Base-by-base conservation (phyloP, 2,888 invertebrate genomes). In the Toxonevra muliebris region DNA sequence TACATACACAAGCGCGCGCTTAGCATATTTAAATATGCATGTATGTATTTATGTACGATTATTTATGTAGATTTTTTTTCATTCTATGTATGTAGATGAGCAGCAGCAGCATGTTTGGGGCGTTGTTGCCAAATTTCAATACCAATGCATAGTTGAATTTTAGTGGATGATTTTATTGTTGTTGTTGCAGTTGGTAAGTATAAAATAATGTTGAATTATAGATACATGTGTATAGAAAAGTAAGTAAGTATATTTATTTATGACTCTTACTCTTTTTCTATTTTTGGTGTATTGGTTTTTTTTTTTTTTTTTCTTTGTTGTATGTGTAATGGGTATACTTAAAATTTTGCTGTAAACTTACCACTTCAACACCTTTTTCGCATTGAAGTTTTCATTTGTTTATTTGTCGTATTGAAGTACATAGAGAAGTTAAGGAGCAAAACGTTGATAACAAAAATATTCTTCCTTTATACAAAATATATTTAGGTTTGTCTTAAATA, bases 71-170 rank as follows among this genome's bases (percentile, higher is more conserved):
- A 48, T 48, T 48, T 48, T 45, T 45, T 48, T 48, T 48, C 15
- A 48, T 11, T 48, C 5, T 48, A n/a, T 48, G 2, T 48, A 10
- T 15, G 48, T n/a, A 48, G 48, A 15, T 48, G 48, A 7, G 15
- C 15, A n/a, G 48, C 48, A 15, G 61, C 10, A 48, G 30, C 15
- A 57, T 59, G 55, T 65, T 60, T 66, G 54, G 59, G 63, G 69
- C 63, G 50, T 54, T 64, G 68, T 68, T 68, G 68, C 68, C 68
- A 68, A 60, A 64, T 68, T 68, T 68, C 68, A 7, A 54, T 19
- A 50, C 43, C 59, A 65, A 15, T 58, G 53, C 42, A 41, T 13
- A 43, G 17, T 11, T 15, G 40, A 48, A 48, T 19, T 30, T 45
- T 48, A 55, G 55, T 54, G 55, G 55, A 13, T 43, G 43, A 11